These are phyloP conservation scores for Perca fluviatilis DNA, from an alignment of 2,113 vertebrate genomes.

Conservation along the genomic window DNA sequence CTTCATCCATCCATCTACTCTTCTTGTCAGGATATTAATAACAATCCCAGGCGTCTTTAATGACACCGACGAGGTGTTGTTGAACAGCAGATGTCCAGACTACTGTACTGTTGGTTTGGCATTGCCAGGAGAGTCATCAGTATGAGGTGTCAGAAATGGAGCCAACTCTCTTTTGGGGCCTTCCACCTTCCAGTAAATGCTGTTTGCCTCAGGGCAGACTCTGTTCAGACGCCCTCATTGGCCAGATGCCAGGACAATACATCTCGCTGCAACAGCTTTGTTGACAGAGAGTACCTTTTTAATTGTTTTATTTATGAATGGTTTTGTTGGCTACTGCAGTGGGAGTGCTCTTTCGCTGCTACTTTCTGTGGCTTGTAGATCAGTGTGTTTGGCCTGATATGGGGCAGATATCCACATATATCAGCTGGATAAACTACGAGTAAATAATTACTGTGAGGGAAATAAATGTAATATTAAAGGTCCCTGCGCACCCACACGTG, in stretches of 20 bases:
- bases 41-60: slow-evolving; percentile 3
- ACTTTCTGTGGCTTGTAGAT: not conserved
- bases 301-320: slow-evolving; percentile 34
- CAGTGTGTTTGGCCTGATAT: not conserved
- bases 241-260: slow-evolving; percentile 31
- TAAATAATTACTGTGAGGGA: not conserved
- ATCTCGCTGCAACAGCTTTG: slow-evolving; percentile 36
- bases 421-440: not conserved
- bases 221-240: slow-evolving; percentile 31
- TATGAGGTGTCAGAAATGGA: slow-evolving; percentile 24
- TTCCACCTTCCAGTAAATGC: slow-evolving; percentile 25
- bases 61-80: slow-evolving; percentile 27
- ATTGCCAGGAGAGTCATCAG: slow-evolving; percentile 26
- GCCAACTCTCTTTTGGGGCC: slow-evolving; percentile 34
- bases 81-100: slow-evolving; percentile 21
- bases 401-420: not conserved
- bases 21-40: slow-evolving; percentile 6
- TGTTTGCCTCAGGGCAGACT: slow-evolving; percentile 26
- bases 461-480: not conserved
- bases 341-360: not conserved
- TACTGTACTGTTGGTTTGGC: slow-evolving; percentile 4
- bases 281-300: slow-evolving; percentile 43
- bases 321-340: not conserved
- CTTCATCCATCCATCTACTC: slow-evolving; percentile 1
- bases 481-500: not conserved